Evolutionary conservation across 2,888 invertebrate species (phyloP).

Genomic region (Lamellibrachia satsuma): DNA sequence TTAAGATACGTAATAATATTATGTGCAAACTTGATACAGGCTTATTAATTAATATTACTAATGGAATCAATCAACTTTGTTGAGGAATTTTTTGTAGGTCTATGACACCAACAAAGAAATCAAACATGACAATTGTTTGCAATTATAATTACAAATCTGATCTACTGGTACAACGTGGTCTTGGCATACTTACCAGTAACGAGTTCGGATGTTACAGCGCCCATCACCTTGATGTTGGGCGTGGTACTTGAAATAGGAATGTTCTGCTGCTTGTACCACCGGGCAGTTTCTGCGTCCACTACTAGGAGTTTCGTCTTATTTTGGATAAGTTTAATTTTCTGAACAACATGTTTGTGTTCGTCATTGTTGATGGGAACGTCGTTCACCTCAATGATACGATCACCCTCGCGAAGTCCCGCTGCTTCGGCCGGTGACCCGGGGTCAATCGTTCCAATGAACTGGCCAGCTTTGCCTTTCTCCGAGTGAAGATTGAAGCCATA

Average conservation of each 20-base stretch:
- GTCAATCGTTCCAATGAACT: slow-evolving; percentile 96
- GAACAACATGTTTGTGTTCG: slow-evolving; percentile 80
- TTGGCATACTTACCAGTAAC: neutral
- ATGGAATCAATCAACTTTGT: no score
- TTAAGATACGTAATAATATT: no score
- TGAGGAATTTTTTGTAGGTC: no score
- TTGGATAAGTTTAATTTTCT: slow-evolving; percentile 81
- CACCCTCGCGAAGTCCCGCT: slow-evolving; percentile 81
- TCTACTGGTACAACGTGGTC: neutral
- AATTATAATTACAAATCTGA: neutral
- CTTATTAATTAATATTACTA: no score
- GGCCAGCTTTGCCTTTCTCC: slow-evolving; percentile 92
- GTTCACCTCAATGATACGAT: slow-evolving; percentile 73
- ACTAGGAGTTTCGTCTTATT: slow-evolving; percentile 91
- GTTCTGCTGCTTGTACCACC: slow-evolving; percentile 74
- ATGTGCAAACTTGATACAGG: no score
- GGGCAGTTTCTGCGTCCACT: slow-evolving; percentile 79
- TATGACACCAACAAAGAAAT: no score
- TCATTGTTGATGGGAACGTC: slow-evolving; percentile 44
- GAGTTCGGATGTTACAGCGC: neutral
- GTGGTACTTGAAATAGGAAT: slow-evolving; percentile 68
- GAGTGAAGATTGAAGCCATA: slow-evolving; percentile 99
- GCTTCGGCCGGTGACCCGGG: slow-evolving; percentile 66
- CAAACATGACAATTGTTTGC: no score
- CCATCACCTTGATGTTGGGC: slow-evolving; percentile 30